Conservation (phyloP, 2,888 invertebrate species). For the Pinctada fucata region DNA sequence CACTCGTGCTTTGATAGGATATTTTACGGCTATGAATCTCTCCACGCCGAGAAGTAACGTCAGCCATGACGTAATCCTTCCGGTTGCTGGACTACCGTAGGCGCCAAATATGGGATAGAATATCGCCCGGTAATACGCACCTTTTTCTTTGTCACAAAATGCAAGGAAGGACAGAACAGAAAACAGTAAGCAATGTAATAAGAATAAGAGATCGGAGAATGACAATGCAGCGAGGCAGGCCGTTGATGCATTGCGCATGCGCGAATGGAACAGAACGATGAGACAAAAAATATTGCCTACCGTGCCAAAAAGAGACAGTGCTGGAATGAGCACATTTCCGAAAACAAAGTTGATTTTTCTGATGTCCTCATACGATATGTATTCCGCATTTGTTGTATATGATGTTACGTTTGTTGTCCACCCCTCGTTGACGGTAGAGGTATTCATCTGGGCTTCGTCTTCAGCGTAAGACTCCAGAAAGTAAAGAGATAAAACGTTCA, state of each 20-base stretch:
- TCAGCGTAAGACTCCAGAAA: background rate
- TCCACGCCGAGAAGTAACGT: slow-evolving; percentile 64
- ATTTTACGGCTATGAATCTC: slow-evolving; percentile 69
- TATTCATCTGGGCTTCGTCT: background rate
- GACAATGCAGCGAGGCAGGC: slow-evolving; percentile 63
- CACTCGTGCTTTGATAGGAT: slow-evolving; percentile 64
- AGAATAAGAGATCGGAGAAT: slow-evolving; percentile 63
- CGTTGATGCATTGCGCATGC: slow-evolving; percentile 65
- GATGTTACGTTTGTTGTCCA: background rate
- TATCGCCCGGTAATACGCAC: slow-evolving; percentile 46
- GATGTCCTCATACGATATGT: slow-evolving; percentile 40
- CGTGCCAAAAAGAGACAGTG: slow-evolving; percentile 60
- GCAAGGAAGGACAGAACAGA: slow-evolving; percentile 56
- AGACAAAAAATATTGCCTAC: slow-evolving; percentile 65
- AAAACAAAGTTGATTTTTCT: slow-evolving; percentile 53
- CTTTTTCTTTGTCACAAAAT: slow-evolving; percentile 49
- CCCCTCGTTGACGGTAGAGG: background rate
- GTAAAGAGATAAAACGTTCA: background rate
- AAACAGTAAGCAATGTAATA: slow-evolving; percentile 61
- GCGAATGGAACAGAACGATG: slow-evolving; percentile 60
- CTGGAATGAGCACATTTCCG: slow-evolving; percentile 59
- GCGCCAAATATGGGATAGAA: slow-evolving; percentile 65
- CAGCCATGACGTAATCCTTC: slow-evolving; percentile 65
- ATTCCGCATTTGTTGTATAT: slow-evolving; percentile 16
- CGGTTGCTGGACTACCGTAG: slow-evolving; percentile 65